Percentiles rank a stretch among this genome's conserved stretches.
These are phyloP conservation scores for Carlito syrichta DNA, from an alignment of 2,113 vertebrate species.

Conservation along the genomic window DNA sequence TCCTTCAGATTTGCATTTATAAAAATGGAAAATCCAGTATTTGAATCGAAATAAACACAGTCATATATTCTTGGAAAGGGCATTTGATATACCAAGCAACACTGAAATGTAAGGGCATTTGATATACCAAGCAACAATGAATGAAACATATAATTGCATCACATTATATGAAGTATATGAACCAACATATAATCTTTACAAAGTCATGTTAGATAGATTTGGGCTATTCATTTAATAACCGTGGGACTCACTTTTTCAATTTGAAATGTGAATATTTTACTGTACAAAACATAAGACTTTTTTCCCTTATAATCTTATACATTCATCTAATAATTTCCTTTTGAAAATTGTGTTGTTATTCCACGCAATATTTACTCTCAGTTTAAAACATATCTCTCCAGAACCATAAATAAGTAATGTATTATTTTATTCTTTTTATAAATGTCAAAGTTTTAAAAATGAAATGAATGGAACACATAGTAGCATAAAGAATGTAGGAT, in stretches of 20 bases:
- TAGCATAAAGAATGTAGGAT: neutral
- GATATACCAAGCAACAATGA: neutral
- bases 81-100: neutral
- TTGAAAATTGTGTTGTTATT: neutral
- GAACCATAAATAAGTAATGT: neutral
- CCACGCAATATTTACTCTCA: neutral
- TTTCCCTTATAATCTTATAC: neutral
- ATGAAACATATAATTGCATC: too few relatives aligned
- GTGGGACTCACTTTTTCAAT: neutral
- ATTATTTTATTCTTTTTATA: neutral
- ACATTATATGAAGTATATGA: neutral
- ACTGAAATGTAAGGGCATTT: neutral
- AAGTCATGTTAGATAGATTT: neutral
- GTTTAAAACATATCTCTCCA: neutral
- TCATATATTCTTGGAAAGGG: neutral
- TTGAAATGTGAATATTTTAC: neutral
- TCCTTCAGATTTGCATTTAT: neutral
- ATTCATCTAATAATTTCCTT: neutral
- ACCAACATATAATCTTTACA: neutral
- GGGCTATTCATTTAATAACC: neutral
- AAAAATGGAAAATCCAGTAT: neutral
- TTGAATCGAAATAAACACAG: neutral
- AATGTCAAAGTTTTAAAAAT: neutral
- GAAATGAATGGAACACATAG: neutral
- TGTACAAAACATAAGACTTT: neutral